These are phyloP conservation scores for Pogonocichla stellata DNA, from an alignment of 2,113 vertebrate species.

Conservation along the genomic window DNA sequence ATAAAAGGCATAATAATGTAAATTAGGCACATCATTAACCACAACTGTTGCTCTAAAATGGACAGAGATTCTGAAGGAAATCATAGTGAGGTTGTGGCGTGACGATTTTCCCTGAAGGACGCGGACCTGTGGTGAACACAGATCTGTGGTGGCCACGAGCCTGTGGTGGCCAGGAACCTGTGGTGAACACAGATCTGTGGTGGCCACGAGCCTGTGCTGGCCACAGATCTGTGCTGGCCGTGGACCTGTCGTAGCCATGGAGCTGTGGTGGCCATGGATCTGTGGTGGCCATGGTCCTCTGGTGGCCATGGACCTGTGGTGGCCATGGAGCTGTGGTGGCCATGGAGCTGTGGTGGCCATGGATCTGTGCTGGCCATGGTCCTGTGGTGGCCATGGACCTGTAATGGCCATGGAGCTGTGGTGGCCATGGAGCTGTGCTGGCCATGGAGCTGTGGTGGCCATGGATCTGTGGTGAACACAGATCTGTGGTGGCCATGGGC, in stretches of 20 bases:
- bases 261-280: fast-evolving
- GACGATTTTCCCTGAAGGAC: neutral
- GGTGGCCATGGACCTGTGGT: neutral
- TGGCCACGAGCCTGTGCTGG: fast-evolving
- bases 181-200: neutral
- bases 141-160: fast-evolving
- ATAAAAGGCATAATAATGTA: neutral
- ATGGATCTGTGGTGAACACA: neutral
- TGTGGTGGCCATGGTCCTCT: fast-evolving
- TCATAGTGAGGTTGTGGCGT: neutral
- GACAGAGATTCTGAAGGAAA: neutral
- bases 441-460: fast-evolving
- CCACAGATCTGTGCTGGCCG: fast-evolving
- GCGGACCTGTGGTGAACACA: fast-evolving
- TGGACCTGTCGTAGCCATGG: fast-evolving
- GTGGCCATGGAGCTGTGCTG: fast-evolving
- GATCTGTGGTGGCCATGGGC: neutral
- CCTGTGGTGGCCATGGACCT: fast-evolving
- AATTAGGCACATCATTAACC: constrained; percentile 31
- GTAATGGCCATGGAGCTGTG: fast-evolving
- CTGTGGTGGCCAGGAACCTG: fast-evolving
- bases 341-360: fast-evolving
- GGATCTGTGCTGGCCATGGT: fast-evolving
- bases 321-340: fast-evolving
- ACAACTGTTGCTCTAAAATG: neutral